Conservation (phyloP, 2,797 vertebrate genomes). For the Bradypus variegatus region DNA sequence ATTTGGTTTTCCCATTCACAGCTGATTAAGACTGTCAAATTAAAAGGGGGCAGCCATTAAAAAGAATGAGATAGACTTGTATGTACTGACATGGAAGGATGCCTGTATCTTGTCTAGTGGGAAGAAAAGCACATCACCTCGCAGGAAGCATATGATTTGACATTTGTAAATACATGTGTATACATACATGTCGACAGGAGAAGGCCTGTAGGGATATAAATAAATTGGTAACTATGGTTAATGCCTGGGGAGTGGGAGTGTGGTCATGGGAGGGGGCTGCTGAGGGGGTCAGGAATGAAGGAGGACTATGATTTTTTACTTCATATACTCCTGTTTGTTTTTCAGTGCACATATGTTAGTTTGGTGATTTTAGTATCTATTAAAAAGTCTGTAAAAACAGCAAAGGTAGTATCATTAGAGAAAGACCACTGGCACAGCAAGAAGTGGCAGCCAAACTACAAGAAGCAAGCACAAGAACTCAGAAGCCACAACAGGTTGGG, state of each 20-base stretch:
- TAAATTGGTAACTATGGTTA: not conserved
- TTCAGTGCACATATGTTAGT: not conserved
- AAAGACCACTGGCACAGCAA: not conserved
- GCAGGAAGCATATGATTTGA: not conserved
- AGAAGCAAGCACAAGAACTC: slow-evolving; percentile 4
- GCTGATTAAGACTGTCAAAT: slow-evolving; percentile 67
- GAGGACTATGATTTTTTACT: slow-evolving; percentile 7
- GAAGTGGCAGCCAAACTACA: not conserved
- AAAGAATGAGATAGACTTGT: slow-evolving; percentile 60
- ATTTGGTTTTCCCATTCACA: slow-evolving; percentile 69
- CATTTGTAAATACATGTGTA: not conserved
- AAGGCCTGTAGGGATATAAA: not conserved
- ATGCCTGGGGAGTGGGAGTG: not conserved
- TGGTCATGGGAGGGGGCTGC: not conserved
- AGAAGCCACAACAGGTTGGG: not conserved
- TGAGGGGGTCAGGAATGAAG: not conserved
- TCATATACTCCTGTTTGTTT: slow-evolving; percentile 13
- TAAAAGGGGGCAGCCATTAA: slow-evolving; percentile 66
- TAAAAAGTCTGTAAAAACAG: slow-evolving; percentile 9
- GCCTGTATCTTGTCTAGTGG: slow-evolving; percentile 16
- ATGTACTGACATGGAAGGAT: slow-evolving; percentile 42
- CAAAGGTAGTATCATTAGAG: not conserved
- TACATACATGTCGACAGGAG: not conserved
- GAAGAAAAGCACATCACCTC: slow-evolving; percentile 24
- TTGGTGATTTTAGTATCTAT: slow-evolving; percentile 35